These are phyloP conservation scores for Ferrisia virgata DNA, from an alignment of 2,888 invertebrate species.

Conservation along the genomic window DNA sequence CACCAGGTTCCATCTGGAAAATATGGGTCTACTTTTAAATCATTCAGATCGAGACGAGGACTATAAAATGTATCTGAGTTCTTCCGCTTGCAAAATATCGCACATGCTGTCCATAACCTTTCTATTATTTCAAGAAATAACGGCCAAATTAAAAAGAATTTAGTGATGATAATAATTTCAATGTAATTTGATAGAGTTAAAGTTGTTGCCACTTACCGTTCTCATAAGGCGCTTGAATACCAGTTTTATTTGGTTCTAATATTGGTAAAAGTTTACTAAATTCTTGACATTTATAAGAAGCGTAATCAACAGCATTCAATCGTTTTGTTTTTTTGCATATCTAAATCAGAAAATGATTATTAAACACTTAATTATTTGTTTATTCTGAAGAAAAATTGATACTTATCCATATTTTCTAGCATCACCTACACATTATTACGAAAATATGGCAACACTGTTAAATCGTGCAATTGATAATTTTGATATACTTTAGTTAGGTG, in stretches of 20 bases:
- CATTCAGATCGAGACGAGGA: slow-evolving; percentile 65
- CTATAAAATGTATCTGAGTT: slow-evolving; percentile 63
- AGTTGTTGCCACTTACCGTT: slow-evolving; percentile 56
- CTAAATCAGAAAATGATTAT: slow-evolving; percentile 49
- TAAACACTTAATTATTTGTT: neutral
- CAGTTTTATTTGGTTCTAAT: slow-evolving; percentile 65
- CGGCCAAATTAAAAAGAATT: neutral
- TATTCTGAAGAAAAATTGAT: too few relatives aligned
- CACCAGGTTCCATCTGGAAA: slow-evolving; percentile 82
- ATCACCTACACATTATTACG: too few relatives aligned
- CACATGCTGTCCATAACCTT: slow-evolving; percentile 75
- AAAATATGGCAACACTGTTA: too few relatives aligned
- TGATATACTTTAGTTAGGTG: too few relatives aligned
- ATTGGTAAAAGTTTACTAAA: slow-evolving; percentile 62
- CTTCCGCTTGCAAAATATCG: slow-evolving; percentile 69
- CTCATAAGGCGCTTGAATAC: slow-evolving; percentile 72
- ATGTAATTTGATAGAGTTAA: neutral
- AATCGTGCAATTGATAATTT: too few relatives aligned
- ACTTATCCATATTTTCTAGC: too few relatives aligned
- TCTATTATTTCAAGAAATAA: slow-evolving; percentile 53
- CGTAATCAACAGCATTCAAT: slow-evolving; percentile 59
- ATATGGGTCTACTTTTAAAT: slow-evolving; percentile 62
- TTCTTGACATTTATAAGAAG: slow-evolving; percentile 63
- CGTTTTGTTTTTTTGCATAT: slow-evolving; percentile 59
- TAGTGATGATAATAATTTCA: neutral